Percentiles rank a stretch among this genome's conserved stretches.
Conservation (phyloP, 2,797 vertebrate species). For the Octomys mimax region DNA sequence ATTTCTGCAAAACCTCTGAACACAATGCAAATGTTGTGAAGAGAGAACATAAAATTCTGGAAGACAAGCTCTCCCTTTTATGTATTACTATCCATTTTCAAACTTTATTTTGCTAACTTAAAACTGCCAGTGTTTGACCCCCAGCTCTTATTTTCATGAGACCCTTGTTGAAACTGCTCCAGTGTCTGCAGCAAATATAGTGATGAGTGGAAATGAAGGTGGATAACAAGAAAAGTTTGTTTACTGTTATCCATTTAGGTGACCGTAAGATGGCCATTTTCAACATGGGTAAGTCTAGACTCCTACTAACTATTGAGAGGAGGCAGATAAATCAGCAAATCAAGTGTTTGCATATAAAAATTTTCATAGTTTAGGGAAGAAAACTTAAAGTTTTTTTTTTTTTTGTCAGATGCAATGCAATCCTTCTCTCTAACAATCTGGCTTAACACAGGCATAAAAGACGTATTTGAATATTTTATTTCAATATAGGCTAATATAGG, state of each 20-base stretch:
- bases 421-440: conserved; percentile 24
- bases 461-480: conserved; percentile 19
- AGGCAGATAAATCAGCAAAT: background rate
- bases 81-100: conserved; percentile 71
- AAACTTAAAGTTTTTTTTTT: background rate
- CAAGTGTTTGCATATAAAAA: background rate
- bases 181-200: background rate
- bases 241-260: background rate
- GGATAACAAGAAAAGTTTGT: background rate
- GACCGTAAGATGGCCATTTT: conserved; percentile 24
- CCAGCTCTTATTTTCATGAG: conserved; percentile 39
- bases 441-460: background rate
- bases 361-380: background rate
- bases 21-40: conserved; percentile 80
- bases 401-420: background rate
- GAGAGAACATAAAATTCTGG: conserved; percentile 61
- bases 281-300: background rate
- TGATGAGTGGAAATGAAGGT: background rate
- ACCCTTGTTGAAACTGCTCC: background rate
- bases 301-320: background rate
- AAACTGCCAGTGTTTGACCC: conserved; percentile 48
- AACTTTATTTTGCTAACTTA: conserved; percentile 76
- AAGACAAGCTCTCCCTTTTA: conserved; percentile 69
- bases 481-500: background rate
- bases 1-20: conserved; percentile 75